Conservation (phyloP, 1,140 invertebrate species). For the Hycleus phaleratus region DNA sequence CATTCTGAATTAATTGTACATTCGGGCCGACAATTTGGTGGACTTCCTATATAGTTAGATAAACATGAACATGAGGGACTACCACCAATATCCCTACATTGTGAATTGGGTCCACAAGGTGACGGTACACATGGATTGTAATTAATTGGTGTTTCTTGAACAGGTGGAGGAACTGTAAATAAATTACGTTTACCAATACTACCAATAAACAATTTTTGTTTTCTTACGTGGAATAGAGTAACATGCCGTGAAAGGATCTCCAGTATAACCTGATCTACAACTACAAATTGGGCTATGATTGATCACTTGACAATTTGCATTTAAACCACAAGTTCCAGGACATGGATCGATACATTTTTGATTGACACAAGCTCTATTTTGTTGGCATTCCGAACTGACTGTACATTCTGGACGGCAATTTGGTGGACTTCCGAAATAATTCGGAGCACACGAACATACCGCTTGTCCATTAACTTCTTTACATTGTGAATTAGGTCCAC, state of each 20-base stretch:
- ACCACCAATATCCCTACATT: conserved; percentile 51
- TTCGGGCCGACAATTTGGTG: conserved; percentile 59
- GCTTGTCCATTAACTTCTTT: conserved; percentile 45
- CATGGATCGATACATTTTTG: conserved; percentile 71
- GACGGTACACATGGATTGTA: conserved; percentile 56
- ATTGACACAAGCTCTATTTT: conserved; percentile 62
- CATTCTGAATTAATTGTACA: conserved; percentile 60
- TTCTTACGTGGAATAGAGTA: conserved; percentile 50
- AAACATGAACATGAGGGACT: conserved; percentile 55
- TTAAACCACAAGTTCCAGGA: conserved; percentile 62
- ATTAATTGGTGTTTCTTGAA: conserved; percentile 35
- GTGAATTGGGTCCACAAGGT: conserved; percentile 59
- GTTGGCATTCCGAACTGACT: conserved; percentile 70
- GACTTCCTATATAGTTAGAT: conserved; percentile 52
- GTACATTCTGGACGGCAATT: conserved; percentile 75
- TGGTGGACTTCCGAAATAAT: conserved; percentile 57
- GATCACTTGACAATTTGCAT: conserved; percentile 64
- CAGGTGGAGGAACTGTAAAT: conserved; percentile 30
- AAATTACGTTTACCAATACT: not conserved
- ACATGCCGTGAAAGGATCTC: conserved; percentile 51
- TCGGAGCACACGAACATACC: conserved; percentile 52
- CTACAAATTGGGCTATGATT: conserved; percentile 55
- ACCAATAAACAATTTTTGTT: not conserved
- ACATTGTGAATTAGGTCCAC: conserved; percentile 61
- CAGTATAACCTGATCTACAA: conserved; percentile 45